A percentile compares a stretch with the other conserved stretches of the same genome.
Evolutionary conservation across 2,797 vertebrate species (phyloP).

Genomic region (Clarias laeviceps): DNA sequence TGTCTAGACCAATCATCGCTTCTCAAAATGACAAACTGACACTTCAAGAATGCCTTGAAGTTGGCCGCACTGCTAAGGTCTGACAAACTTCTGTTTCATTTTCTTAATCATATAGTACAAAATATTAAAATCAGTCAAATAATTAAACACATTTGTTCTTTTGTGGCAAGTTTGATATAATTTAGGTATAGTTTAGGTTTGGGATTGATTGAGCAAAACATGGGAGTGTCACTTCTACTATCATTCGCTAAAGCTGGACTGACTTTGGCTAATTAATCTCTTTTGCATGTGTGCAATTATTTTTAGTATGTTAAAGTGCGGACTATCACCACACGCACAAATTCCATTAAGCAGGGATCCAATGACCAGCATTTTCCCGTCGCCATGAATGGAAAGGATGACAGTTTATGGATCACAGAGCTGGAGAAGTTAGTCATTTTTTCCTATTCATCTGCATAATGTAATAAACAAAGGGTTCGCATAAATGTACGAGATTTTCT

Average conservation of each 20-base stretch:
- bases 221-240: not conserved
- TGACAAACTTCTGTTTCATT: slow-evolving; percentile 43
- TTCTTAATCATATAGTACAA: not conserved
- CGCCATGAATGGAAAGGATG: slow-evolving; percentile 67
- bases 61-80: slow-evolving; percentile 82
- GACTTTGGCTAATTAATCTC: not conserved
- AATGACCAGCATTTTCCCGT: slow-evolving; percentile 63
- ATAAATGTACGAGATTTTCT: too few relatives aligned
- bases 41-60: slow-evolving; percentile 87
- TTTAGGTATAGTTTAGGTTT: not conserved
- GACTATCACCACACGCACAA: slow-evolving; percentile 75
- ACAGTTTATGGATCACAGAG: slow-evolving; percentile 78
- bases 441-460: not conserved
- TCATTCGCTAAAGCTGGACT: not conserved
- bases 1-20: slow-evolving; percentile 78
- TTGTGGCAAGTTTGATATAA: not conserved
- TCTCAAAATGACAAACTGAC: slow-evolving; percentile 81
- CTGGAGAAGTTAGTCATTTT: slow-evolving; percentile 69
- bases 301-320: slow-evolving; percentile 73
- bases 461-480: not conserved
- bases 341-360: slow-evolving; percentile 76
- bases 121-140: not conserved
- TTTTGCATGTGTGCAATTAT: not conserved
- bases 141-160: not conserved
- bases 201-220: too few relatives aligned